Base-by-base conservation (phyloP, 2,113 vertebrate genomes). In the Mastomys natalensis region DNA sequence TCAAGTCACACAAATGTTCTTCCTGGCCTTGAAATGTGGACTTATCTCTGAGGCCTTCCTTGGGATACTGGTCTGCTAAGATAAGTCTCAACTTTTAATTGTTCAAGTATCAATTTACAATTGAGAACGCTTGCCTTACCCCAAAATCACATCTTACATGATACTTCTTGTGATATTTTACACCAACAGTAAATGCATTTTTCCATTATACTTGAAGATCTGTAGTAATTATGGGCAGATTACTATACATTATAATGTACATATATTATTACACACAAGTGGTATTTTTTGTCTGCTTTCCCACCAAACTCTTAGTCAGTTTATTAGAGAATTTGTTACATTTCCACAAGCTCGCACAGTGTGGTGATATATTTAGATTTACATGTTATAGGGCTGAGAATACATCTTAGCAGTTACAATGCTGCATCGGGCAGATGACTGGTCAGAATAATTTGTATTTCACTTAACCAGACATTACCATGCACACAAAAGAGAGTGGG, bases 371-470 rank as follows among this genome's bases (percentile, higher is more conserved):
- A 55, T 87, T 89, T 78, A 80, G 37, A 88, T 55, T 88, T 87
- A 51, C 3, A 55, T 60, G 7, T 58, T 89, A 1, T 80, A 26
- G 26, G 60, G 21, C 88, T 95, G 87, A 48, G 22, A 85, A 86
- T 86, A 51, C 70, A 16, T 34, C 26, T 86, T 16, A 22, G 15
- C 31, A 10, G 29, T 86, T 22, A 86, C 26, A 19, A 10, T 48
- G 43, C 0, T 66, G 29, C 29, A 34, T 64, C 31, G 8, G 82
- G 60, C 24, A 85, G 8, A 3, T 19, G 64, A 95, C 70, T 68
- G 68, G 6, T 84, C 78, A 53, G 74, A 91, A 21, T 40, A 72
- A 37, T 93, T 91, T 95, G 58, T 72, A 45, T 91, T 82, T 94
- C 58, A 66, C 26, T 96, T 80, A 90, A 0, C 0, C 86, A 91